Percentiles rank a stretch among this genome's conserved stretches.
Conservation (phyloP, 2,888 invertebrate species). For the Baronia brevicornis region DNA sequence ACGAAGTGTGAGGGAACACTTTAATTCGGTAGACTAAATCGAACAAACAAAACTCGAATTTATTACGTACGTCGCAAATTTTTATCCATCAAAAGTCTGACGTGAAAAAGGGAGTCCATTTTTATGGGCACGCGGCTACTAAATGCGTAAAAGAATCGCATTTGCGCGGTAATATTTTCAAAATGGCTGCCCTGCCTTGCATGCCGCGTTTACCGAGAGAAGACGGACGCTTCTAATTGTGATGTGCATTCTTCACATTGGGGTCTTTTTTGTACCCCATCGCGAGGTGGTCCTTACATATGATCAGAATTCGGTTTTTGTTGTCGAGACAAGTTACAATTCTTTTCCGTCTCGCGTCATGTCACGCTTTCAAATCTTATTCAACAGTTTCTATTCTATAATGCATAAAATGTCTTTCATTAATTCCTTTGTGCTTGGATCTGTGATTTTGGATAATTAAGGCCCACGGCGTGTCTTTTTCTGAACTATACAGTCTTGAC, state of each 20-base stretch:
- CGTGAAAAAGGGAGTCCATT: conserved; percentile 25
- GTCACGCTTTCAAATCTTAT: conserved; percentile 10
- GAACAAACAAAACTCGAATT: conserved; percentile 33
- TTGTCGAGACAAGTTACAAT: conserved; percentile 12
- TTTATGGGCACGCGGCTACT: conserved; percentile 22
- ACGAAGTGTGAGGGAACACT: conserved; percentile 48
- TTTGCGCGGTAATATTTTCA: conserved; percentile 35
- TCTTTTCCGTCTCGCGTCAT: conserved; percentile 13
- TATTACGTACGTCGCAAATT: conserved; percentile 42
- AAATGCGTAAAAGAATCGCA: conserved; percentile 21
- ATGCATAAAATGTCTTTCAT: conserved; percentile 18
- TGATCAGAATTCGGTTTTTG: conserved; percentile 32
- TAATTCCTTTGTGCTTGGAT: conserved; percentile 23
- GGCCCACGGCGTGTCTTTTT: conserved; percentile 21
- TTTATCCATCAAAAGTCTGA: conserved; percentile 30
- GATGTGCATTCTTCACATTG: conserved; percentile 40
- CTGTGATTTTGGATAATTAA: conserved; percentile 32
- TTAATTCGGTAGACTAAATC: conserved; percentile 50
- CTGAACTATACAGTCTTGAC: conserved; percentile 24
- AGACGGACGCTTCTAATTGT: conserved; percentile 42
- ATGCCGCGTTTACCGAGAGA: too few species aligned
- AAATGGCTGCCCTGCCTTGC: conserved; percentile 40
- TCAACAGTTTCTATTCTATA: conserved; percentile 8
- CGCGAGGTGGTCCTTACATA: conserved; percentile 42
- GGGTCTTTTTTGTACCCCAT: too few species aligned